Evolutionary conservation across 2,113 vertebrate genomes (phyloP), one percentile per base, ranked within the genome.

Genomic region (Paramormyrops kingsleyae): DNA sequence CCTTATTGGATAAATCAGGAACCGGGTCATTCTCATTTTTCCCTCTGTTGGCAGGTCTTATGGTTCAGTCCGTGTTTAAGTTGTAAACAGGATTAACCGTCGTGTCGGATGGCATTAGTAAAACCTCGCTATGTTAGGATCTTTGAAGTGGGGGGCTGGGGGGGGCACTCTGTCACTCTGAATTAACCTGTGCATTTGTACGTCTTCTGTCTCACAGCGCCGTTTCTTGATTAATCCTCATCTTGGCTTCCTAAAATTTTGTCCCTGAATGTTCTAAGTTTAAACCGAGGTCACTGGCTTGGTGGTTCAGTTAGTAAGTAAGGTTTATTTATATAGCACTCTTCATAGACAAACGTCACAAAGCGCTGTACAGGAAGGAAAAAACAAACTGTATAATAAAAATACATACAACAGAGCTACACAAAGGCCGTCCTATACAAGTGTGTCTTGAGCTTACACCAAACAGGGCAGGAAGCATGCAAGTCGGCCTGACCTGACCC

Each of bases 21-120:
- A 92, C 74, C 39, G 52, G 27, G 17, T 89, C 70, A 90, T 52
- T 56, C 59, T 56, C 52, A 91, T 90, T 93, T 89, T 84, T 84
- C 83, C 44, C 21, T 89, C 74, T 84, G 74, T 88, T 91, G 92
- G 50, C 91, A 83, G 66, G 49, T 90, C 91, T 91, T 83, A 80
- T 91, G 85, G 87, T 91, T 91, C 86, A 88, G 88, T 88, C 90
- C 80, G 66, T 94, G 92, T 95, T 94, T 91, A 93, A 89, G 91
- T 90, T 91, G 92, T 94, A 91, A 93, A 93, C 93, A 90, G 94
- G 94, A 94, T 94, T 92, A 95, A 93, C 91, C 91, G 39, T 89
- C 91, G 52, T 87, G 88, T 90, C 89, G 91, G 90, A 91, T 92
- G 88, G 92, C 88, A 92, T 93, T 93, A 93, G 91, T 92, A 93